Evolutionary conservation across 1,140 invertebrate genomes (phyloP), one percentile per base, ranked within the genome.

Genomic region (Aplysia californica): DNA sequence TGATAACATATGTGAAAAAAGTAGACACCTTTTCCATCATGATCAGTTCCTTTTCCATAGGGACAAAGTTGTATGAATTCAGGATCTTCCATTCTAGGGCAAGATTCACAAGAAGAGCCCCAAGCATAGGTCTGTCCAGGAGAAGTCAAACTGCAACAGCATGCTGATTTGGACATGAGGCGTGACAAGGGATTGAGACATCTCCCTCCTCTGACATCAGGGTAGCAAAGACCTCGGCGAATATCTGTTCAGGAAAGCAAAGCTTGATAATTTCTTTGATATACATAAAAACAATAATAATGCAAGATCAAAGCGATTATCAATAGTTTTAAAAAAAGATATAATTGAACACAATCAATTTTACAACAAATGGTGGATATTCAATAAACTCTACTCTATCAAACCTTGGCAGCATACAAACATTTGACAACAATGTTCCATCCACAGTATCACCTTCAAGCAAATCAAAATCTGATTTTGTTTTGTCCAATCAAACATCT

Each of bases 121-220:
- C 95, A 97, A 18, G 94, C 95, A 33, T 86, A 81, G 87, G 94
- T 92, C 0, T 93, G 92, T 72, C 94, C 92, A 6, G 93, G 93
- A 56, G 92, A 83, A 31, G 93, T 92, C 2, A 94, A 93, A 0
- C 94, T 93, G 86, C 95, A 96, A 84, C 96, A 97, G 73, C 96
- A 97, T 82, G 93, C 93, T 3, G 95, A 96, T 85, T 95, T 94
- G 0, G 95, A 95, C 4, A 96, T 94, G 0, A 94, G 93, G 0
- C 92, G 92, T 0, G 91, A 91, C 0, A 94, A 94, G 0, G 95
- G 95, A 80, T 94, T 94, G 15, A 92, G 92, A 84, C 96, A 97
- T 73, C 94, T 92, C 0, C 95, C 95, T 56, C 69, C 93, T 82
- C 93, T 92, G 82, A 93, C 95, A 79, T 94, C 92, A 44, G 94